Base-by-base conservation (phyloP, 2,797 vertebrate species). In the Columba guinea region DNA sequence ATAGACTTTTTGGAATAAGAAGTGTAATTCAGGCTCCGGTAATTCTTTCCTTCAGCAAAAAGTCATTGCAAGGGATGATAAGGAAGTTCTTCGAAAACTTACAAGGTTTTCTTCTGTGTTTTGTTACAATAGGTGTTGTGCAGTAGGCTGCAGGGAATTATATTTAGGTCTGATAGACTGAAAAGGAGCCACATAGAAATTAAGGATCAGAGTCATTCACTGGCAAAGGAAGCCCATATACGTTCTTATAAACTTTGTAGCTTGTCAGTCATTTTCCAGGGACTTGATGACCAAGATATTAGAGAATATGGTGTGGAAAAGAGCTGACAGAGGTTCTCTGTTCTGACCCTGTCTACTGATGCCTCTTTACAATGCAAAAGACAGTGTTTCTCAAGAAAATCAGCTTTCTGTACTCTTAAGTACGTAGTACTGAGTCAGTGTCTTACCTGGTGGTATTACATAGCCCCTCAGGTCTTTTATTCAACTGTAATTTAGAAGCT, bases 371-470 rank as follows among this genome's bases (percentile, higher is more conserved):
- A 70, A 11, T 35, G 30, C 52, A 51, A 79, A 96, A 91, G 26
- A 32, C 37, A 91, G 10, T 64, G 28, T 70, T 93, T 74, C 62
- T 77, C n/a, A 70, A 93, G 90, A 91, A 69, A 88, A 48, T 3
- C 7, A 20, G 10, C 69, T 83, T 94, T 96, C 75, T 79, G 34
- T 86, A n/a, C 30, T 62, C 52, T 87, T 85, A 83, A 81, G 13
- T 87, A 56, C 32, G 2, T 30, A 53, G 32, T n/a, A 60, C 39
- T 21, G 28, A 87, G 58, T 86, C 73, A 92, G 13, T 97, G 82
- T 95, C 94, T 96, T 94, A 87, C 53, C 35, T 94, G 11, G 78
- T 84, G 85, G 76, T 95, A 77, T 84, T 93, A n/a, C 48, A 37
- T 48, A 94, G 56, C 41, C 65, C 55, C 58, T 91, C 10, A 17